Evolutionary conservation across 2,113 vertebrate genomes (phyloP), one percentile per base, ranked within the genome.

Genomic region (Hypomesus transpacificus): DNA sequence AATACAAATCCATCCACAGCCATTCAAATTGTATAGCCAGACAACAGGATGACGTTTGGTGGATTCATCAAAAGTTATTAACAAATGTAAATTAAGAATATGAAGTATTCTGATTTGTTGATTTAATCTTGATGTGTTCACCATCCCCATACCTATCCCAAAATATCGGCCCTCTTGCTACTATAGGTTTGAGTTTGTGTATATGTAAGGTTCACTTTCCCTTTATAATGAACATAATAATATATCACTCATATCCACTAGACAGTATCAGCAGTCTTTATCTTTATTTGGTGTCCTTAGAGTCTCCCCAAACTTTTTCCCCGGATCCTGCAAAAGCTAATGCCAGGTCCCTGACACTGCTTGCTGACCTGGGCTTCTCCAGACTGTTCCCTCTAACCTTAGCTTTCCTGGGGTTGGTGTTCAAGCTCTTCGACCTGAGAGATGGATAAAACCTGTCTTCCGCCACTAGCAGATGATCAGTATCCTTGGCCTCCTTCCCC

Each of bases 311-410:
- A 57, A 61, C 84, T 85, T 56, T 56, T 17, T 56, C 2, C 17
- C 54, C 54, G n/a, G 54, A 18, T 17, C 54, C 3, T 18, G 16
- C 86, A 59, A 89, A 92, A 0, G 81, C 85, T 2, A 88, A 89
- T 24, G 85, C 84, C 67, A 97, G 84, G 74, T 92, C 93, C 73
- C 81, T 93, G 3, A 91, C 82, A 0, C 95, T 96, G 80, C 91
- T 81, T n/a, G 94, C 87, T 0, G 91, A 88, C 0, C 89, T 89
- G 0, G 84, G 85, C 28, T 79, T 90, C 14, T 89, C 89, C 64
- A 89, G 66, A 4, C 76, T 86, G 66, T 90, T 90, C 70, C 84
- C 88, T 66, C 80, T 26, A 52, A 83, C 80, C 68, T 75, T 92
- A n/a, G 34, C 75, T 68, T 88, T 93, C 73, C 79, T 84, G 0